Base-by-base conservation (phyloP, 2,888 invertebrate species). In the Temnothorax rugatulus region DNA sequence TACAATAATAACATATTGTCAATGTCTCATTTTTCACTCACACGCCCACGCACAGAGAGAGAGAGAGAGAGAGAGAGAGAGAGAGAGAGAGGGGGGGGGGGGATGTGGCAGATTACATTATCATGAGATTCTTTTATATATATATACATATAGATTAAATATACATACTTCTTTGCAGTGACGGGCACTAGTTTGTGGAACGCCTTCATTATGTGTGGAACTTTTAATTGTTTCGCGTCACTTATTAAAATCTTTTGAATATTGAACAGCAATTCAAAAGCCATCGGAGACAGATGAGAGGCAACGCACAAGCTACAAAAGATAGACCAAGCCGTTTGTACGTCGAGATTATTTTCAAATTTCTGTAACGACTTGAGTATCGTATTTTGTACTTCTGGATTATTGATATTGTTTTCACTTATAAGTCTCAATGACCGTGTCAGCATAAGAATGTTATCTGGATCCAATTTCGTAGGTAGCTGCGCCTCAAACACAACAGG, bases 401-500 rank as follows among this genome's bases (percentile, higher is more conserved):
- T 34, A 0, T 47, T 41, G 18, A 77, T 59, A 1, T 8, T 44
- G 9, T 0, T 34, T 25, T 81, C 59, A 25, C 4, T 25, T 47
- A 90, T 52, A 92, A 95, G 97, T 0, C 95, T 92, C 8, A 97
- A 92, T 94, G 96, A 96, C 38, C 96, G 96, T 13, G 95, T 94
- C 41, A 97, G 91, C 21, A 96, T 92, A 0, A 93, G 91, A 8
- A 96, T 84, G 89, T 97, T 96, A 38, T 95, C 94, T 13, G 93
- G 94, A 86, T 97, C 96, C n/a, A 92, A 86, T 92, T 97, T 96
- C 8, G 95, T 88, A 0, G 95, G 95, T 9, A 97, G 89, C 85
- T 97, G 96, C 9, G 96, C 95, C 94, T 97, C 96, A 91, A 97
- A 97, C 0, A 97, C 96, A 44, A 97, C 93, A 0, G 97, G 97